Evolutionary conservation across 2,888 invertebrate genomes (phyloP).

Genomic region (Campoletis raptor): DNA sequence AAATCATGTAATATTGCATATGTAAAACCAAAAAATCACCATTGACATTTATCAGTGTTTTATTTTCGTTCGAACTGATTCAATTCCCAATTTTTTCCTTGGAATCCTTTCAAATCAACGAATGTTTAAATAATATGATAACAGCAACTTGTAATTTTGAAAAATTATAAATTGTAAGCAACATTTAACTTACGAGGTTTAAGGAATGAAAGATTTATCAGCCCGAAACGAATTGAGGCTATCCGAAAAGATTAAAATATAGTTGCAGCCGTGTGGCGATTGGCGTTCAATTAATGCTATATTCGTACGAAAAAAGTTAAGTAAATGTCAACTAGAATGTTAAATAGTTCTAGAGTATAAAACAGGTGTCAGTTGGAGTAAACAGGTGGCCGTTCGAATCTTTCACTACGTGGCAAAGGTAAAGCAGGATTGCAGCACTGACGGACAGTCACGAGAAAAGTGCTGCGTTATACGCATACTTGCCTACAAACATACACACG

Average conservation of each 20-base stretch:
- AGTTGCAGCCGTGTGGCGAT: neutral
- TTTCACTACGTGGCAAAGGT: slow-evolving; percentile 73
- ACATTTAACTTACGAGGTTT: neutral
- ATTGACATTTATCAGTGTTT: neutral
- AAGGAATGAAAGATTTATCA: neutral
- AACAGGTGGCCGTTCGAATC: slow-evolving; percentile 79
- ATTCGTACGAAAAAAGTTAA: neutral
- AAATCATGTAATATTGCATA: neutral
- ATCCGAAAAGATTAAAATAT: neutral
- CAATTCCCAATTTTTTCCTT: neutral
- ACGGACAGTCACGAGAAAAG: slow-evolving; percentile 47
- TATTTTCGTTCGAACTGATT: neutral
- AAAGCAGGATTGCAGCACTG: slow-evolving; percentile 61
- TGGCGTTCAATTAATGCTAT: neutral
- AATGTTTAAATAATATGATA: neutral
- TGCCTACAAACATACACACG: neutral
- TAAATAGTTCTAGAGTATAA: slow-evolving; percentile 62
- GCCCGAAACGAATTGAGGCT: slow-evolving; percentile 10
- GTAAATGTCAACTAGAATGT: slow-evolving; percentile 54
- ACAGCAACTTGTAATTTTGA: neutral
- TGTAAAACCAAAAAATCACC: neutral
- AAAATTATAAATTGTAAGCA: neutral
- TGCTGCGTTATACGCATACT: slow-evolving; percentile 13
- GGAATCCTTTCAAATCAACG: neutral
- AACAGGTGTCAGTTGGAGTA: slow-evolving; percentile 75